Evolutionary conservation across 2,797 vertebrate genomes (phyloP), one percentile per base, ranked within the genome.

Genomic region (Perodicticus potto): DNA sequence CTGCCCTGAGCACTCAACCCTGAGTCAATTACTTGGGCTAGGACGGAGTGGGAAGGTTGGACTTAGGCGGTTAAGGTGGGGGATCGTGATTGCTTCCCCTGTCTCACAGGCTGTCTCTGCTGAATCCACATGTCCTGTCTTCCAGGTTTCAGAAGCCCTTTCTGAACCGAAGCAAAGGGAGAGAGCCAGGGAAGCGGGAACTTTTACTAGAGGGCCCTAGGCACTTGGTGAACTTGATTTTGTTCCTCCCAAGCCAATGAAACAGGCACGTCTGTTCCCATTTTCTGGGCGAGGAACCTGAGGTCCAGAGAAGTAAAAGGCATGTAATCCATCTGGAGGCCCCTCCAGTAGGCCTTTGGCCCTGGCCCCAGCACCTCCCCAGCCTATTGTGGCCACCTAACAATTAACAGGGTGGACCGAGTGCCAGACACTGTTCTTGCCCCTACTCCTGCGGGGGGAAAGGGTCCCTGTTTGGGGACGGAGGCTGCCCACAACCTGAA

Each of bases 401-500:
- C 78, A 43, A 4, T 22, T 22, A 40, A 40, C 12, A 32, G 67
- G 25, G 40, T 7, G 10, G 2, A 37, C 43, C 3, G 45, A 81
- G 40, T 20, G 40, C 55, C 72, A 61, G 32, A 2, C 32, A 53
- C 10, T 45, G 78, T 45, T 53, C 70, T 45, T 43, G 34, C 19
- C 43, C 43, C 43, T 12, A 25, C 17, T 57, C 32, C 25, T 3
- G 2, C 23, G 14, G 7, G 1, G 11, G 34, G 57, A 23, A 27
- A 45, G 11, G 3, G 19, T 3, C 19, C 29, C 40, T 13, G 9
- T 19, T 76, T 76, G 67, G 55, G 8, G 32, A 13, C 23, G 32
- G 5, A 57, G 37, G 59, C 59, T 27, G 5, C 74, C 5, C 22
- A 2, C 0, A 0, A 17, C 5, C 40, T 22, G 2, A 2, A 67